Base-by-base conservation (phyloP, 1,140 invertebrate genomes). In the Ericerus pela region DNA sequence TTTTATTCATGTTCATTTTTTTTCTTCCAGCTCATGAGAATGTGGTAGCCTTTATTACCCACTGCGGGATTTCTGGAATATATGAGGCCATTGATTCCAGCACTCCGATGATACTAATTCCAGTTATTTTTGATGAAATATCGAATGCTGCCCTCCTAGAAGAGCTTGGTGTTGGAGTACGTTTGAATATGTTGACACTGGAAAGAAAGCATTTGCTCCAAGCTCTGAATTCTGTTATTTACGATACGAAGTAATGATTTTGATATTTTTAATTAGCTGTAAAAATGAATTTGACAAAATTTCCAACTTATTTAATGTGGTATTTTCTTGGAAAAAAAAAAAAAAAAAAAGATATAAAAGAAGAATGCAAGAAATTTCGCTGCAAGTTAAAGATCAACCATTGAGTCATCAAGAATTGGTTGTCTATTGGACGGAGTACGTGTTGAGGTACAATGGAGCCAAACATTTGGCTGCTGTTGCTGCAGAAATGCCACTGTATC, bases 71-170 rank as follows among this genome's bases (percentile, higher is more conserved):
- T 20, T 70, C 82, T 22, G 82, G 82, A 54, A 72, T 79, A 8
- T 76, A 79, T 58, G 84, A 87, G 68, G 76, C 81, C 2, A 68
- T 85, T 12, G 79, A 80, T 67, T 76, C 80, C 60, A 77, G 77
- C 63, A 76, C 81, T 8, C 84, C 84, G 1, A 71, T 85, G 4
- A 68, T 86, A 16, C 80, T 78, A 2, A 73, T 85, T 54, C 83
- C 84, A 30, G 69, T 84, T 22, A 75, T 79, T 30, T 73, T 72
- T 12, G 79, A 83, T 66, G 80, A 84, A 61, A 69, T 66, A 2
- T 70, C 73, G 38, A 81, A 80, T 59, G 68, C 76, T 11, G 43
- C 52, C 3, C 2, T 51, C 20, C 26, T 57, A 22, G 24, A 29
- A 8, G 47, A 54, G 29, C 51, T 47, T 47, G 20, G 29, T 54